Conservation (phyloP, 2,888 invertebrate genomes). For the Gasteruption jaculator region DNA sequence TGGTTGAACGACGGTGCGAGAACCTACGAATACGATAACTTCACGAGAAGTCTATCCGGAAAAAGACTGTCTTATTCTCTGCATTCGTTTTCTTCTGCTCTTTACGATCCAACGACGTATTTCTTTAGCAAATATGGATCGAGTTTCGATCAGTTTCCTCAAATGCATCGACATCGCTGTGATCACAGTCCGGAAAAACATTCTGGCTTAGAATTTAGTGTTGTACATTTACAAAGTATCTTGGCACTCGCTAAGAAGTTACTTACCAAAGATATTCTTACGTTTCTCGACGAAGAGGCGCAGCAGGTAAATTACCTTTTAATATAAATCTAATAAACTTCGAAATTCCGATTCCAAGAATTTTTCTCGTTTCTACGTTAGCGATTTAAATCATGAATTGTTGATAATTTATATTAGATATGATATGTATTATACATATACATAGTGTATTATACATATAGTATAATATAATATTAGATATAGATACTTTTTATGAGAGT, state of each 20-base stretch:
- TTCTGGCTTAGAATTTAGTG: slow-evolving; percentile 65
- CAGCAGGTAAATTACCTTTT: slow-evolving; percentile 60
- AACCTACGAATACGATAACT: slow-evolving; percentile 36
- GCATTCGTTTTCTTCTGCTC: slow-evolving; percentile 63
- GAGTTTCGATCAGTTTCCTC: slow-evolving; percentile 85
- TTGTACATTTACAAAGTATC: slow-evolving; percentile 76
- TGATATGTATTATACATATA: too few species aligned
- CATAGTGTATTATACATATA: too few species aligned
- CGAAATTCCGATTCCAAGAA: not conserved
- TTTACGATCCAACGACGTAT: slow-evolving; percentile 77
- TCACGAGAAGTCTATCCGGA: too few species aligned
- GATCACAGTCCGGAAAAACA: slow-evolving; percentile 69
- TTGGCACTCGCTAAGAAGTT: slow-evolving; percentile 78
- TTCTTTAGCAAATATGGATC: slow-evolving; percentile 92
- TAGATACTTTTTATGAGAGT: too few species aligned
- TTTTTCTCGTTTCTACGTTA: not conserved
- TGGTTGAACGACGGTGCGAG: too few species aligned
- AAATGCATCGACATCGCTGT: slow-evolving; percentile 74
- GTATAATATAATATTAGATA: too few species aligned
- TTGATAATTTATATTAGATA: not conserved
- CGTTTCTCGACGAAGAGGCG: slow-evolving; percentile 79
- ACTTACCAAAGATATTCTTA: slow-evolving; percentile 76
- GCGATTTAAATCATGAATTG: not conserved
- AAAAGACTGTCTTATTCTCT: slow-evolving; percentile 52
- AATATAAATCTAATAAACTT: not conserved